Percentiles rank a stretch among this genome's conserved stretches.
These are phyloP conservation scores for Ophioninae sp. DNA, from an alignment of 2,888 invertebrate genomes.

Conservation along the genomic window DNA sequence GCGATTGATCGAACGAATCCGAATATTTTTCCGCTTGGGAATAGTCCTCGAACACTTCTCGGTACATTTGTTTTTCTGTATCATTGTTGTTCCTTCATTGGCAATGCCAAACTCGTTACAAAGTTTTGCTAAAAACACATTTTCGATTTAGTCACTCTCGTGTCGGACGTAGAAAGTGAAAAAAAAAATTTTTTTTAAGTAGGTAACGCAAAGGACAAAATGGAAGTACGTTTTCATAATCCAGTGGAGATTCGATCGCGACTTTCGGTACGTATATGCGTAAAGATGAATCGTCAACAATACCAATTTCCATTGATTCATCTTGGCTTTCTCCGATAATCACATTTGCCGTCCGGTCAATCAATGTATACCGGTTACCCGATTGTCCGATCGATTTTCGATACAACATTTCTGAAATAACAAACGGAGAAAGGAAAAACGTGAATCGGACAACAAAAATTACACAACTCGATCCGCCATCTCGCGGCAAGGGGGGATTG, in stretches of 20 bases:
- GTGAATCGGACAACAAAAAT: slow-evolving; percentile 30
- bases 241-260: slow-evolving; percentile 42
- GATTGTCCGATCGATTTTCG: slow-evolving; percentile 31
- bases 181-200: neutral
- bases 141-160: slow-evolving; percentile 27
- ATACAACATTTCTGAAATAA: slow-evolving; percentile 13
- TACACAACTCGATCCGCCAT: slow-evolving; percentile 26
- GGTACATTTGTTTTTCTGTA: slow-evolving; percentile 53
- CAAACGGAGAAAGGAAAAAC: slow-evolving; percentile 31
- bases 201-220: slow-evolving; percentile 12
- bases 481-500: slow-evolving; percentile 45
- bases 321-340: slow-evolving; percentile 7
- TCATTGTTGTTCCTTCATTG: slow-evolving; percentile 30
- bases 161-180: slow-evolving; percentile 28
- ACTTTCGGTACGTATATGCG: slow-evolving; percentile 44
- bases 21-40: slow-evolving; percentile 42
- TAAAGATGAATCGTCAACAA: slow-evolving; percentile 61
- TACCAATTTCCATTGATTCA: slow-evolving; percentile 35
- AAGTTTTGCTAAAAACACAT: slow-evolving; percentile 48
- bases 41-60: slow-evolving; percentile 70
- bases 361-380: slow-evolving; percentile 46
- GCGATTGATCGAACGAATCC: slow-evolving; percentile 19
- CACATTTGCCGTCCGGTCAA: slow-evolving; percentile 21
- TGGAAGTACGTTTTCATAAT: slow-evolving; percentile 46
- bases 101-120: slow-evolving; percentile 48